Conservation (phyloP, 2,888 invertebrate species). For the Tiphia femorata region DNA sequence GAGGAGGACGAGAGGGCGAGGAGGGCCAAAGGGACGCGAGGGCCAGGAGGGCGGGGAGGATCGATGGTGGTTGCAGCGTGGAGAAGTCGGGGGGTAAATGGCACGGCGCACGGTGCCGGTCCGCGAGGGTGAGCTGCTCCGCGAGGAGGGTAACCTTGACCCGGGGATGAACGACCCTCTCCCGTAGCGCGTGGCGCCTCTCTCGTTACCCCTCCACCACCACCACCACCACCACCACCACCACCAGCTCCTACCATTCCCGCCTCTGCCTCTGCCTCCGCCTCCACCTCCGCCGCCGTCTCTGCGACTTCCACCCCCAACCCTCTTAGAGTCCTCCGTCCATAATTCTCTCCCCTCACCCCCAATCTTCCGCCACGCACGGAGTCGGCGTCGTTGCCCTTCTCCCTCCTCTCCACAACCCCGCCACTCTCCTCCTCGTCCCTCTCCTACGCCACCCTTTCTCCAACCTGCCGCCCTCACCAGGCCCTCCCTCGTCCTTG, state of each 20-base stretch:
- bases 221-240: constrained; percentile 8
- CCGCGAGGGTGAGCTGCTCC: constrained; percentile 42
- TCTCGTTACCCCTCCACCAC: constrained; percentile 26
- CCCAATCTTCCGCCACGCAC: not conserved
- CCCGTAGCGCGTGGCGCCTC: constrained; percentile 54
- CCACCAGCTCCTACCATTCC: constrained; percentile 17
- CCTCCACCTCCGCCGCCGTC: constrained; percentile 21
- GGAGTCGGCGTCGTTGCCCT: constrained; percentile 17
- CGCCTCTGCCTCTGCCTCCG: constrained; percentile 27
- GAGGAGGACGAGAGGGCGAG: constrained; percentile 2
- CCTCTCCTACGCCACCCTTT: constrained; percentile 4
- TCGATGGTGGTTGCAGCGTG: constrained; percentile 6
- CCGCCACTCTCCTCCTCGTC: constrained; percentile 18
- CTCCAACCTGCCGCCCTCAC: constrained; percentile 15
- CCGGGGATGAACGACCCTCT: constrained; percentile 67
- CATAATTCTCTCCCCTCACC: not conserved
- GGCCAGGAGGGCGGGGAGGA: constrained; percentile 19
- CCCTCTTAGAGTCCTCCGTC: constrained; percentile 1
- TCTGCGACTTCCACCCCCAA: not conserved
- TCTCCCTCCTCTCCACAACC: constrained; percentile 9
- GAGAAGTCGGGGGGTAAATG: constrained; percentile 39
- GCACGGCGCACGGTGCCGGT: constrained; percentile 26
- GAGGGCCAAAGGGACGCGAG: not conserved
- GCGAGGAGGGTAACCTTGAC: constrained; percentile 66
- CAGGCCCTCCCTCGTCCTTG: constrained; percentile 1